Evolutionary conservation across 2,113 vertebrate genomes (phyloP), one percentile per base, ranked within the genome.

Genomic region (Emberiza fucata): DNA sequence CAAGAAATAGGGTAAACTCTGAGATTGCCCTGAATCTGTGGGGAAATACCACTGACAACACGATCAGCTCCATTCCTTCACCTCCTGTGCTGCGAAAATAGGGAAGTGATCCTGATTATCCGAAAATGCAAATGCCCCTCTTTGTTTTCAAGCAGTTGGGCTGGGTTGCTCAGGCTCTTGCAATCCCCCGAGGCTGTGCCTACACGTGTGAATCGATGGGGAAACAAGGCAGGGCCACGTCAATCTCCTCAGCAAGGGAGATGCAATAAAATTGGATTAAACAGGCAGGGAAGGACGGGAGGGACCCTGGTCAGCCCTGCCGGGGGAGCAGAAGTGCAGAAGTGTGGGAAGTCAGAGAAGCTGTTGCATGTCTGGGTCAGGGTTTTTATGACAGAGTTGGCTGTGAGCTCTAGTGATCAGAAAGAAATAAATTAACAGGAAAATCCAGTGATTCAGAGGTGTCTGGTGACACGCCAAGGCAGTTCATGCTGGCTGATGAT

Each of bases 401-500:
- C 60, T 11, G 9, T 35, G 47, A 91, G 91, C 93, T 96, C 85
- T 39, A 93, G 75, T 54, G 82, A 83, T 94, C 82, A 56, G 75
- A 93, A 93, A 80, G 81, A 71, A 87, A 93, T 81, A 73, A 93
- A 60, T 86, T 29, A 93, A 24, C 72, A 57, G 78, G 78, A 76
- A 80, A 94, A 92, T 6, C n/a, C 82, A 83, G 94, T 86, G 95
- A 86, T 57, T 94, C 88, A 54, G 92, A 92, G 71, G 82, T 73
- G 63, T 28, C 77, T 77, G 28, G 81, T 75, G 90, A 91, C 48
- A 73, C 90, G 79, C 71, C 93, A 86, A 63, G 45, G 75, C 66
- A 61, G 60, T 2, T 77, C 39, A 16, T 31, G 77, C 75, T 73
- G 85, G 71, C 47, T 63, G 75, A 42, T 12, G 68, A 22, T 73